Percentiles rank a stretch among this genome's conserved stretches.
Evolutionary conservation across 2,797 vertebrate species (phyloP).

Genomic region (Tragopan temminckii): DNA sequence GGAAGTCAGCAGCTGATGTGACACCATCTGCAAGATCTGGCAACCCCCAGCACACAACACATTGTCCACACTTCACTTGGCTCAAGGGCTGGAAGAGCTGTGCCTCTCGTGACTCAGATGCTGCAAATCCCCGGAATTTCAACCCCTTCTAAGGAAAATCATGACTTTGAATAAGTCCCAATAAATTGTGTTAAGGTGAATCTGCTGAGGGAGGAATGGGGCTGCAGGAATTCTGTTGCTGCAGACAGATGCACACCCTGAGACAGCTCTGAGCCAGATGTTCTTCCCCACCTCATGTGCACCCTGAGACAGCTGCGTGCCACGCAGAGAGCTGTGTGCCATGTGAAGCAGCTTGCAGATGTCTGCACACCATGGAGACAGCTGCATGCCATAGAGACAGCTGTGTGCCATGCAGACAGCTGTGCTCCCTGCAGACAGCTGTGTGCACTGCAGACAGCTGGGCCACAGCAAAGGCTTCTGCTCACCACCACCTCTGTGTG

Average conservation of each 20-base stretch:
- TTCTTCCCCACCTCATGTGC: neutral
- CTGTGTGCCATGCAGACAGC: neutral
- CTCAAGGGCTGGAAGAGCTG: neutral
- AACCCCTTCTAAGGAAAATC: neutral
- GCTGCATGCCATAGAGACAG: neutral
- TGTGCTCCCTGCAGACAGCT: neutral
- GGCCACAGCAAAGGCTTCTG: neutral
- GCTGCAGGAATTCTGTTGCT: neutral
- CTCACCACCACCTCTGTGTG: neutral
- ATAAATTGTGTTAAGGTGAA: neutral
- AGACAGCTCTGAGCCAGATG: neutral
- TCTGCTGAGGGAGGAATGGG: neutral
- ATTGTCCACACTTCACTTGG: neutral
- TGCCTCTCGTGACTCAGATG: neutral
- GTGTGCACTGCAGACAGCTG: neutral
- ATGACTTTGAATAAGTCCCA: neutral
- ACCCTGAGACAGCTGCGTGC: neutral
- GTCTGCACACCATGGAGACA: neutral
- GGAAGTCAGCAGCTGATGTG: rapidly evolving
- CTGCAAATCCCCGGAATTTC: neutral
- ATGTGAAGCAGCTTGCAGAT: neutral
- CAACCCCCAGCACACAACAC: rapidly evolving
- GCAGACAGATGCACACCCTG: neutral
- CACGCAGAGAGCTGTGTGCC: neutral
- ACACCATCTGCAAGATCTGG: neutral